phyloP scores from a whole-genome alignment of 2,888 invertebrate genomes.

The Rapana venosa region DNA sequence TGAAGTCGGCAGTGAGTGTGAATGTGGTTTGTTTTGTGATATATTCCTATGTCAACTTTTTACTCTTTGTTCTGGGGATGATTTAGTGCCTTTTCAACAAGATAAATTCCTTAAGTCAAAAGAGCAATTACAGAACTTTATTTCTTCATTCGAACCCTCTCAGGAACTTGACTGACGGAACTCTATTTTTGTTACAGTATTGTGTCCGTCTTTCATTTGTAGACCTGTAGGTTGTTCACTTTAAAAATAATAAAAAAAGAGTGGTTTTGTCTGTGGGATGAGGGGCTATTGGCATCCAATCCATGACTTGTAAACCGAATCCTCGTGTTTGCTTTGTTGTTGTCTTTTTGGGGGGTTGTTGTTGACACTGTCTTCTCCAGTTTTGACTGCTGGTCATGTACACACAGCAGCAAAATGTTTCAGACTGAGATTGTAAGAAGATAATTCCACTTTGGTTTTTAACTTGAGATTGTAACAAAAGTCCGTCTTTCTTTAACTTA shows the following conservation, averaged over 20 bases:
- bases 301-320: too few relatives aligned
- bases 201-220: too few relatives aligned
- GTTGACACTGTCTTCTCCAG: background rate
- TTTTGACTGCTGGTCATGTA: background rate
- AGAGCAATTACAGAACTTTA: background rate
- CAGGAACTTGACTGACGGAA: background rate
- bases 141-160: background rate
- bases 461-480: background rate
- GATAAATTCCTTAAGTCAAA: background rate
- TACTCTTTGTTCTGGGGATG: background rate
- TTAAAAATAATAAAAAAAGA: too few relatives aligned
- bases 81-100: constrained; percentile 22
- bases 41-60: background rate
- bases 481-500: background rate
- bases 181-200: background rate
- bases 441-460: too few relatives aligned
- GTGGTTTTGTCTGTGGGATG: too few relatives aligned
- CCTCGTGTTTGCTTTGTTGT: too few relatives aligned
- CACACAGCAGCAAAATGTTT: background rate
- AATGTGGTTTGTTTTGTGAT: background rate
- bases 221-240: too few relatives aligned
- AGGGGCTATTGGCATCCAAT: too few relatives aligned
- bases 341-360: too few relatives aligned
- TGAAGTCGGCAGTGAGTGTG: background rate
- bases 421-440: background rate